Percentiles rank a stretch among this genome's conserved stretches.
phyloP scores from a whole-genome alignment of 1,140 invertebrate genomes.

The Ectropis grisescens region DNA sequence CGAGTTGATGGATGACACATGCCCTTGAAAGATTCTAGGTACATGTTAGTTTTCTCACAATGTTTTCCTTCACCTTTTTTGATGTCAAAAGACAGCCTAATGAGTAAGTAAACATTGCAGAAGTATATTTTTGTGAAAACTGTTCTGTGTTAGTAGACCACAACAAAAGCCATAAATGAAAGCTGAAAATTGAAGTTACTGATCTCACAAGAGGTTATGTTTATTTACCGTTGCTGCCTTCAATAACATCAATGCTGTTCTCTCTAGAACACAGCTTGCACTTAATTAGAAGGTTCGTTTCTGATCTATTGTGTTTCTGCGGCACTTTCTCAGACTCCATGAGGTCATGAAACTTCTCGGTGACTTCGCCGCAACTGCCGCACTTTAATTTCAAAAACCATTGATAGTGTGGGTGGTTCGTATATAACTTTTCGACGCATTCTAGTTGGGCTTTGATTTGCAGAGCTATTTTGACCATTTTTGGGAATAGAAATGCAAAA shows the following conservation, averaged over 20 bases:
- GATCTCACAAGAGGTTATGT: too few species aligned
- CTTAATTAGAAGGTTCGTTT: constrained; percentile 85
- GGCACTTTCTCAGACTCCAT: constrained; percentile 76
- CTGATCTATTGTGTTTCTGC: constrained; percentile 78
- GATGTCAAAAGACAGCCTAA: too few species aligned
- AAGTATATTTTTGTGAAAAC: too few species aligned
- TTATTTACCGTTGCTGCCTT: constrained; percentile 77
- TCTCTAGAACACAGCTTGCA: constrained; percentile 91
- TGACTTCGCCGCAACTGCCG: constrained; percentile 83
- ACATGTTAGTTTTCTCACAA: too few species aligned
- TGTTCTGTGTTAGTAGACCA: too few species aligned
- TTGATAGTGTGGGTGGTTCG: constrained; percentile 74
- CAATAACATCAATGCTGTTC: constrained; percentile 84
- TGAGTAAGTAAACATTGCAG: too few species aligned
- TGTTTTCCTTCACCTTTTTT: too few species aligned
- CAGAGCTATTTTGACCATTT: constrained; percentile 80
- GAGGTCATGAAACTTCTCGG: constrained; percentile 86
- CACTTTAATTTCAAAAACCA: constrained; percentile 84
- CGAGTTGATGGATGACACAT: too few species aligned
- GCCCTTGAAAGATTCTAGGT: too few species aligned
- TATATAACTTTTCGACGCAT: constrained; percentile 77
- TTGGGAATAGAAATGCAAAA: constrained; percentile 7
- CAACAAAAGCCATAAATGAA: too few species aligned
- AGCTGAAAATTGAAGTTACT: too few species aligned
- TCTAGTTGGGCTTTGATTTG: constrained; percentile 78